Evolutionary conservation across 1,140 invertebrate species (phyloP).

Genomic region (Tetragnatha versicolor): DNA sequence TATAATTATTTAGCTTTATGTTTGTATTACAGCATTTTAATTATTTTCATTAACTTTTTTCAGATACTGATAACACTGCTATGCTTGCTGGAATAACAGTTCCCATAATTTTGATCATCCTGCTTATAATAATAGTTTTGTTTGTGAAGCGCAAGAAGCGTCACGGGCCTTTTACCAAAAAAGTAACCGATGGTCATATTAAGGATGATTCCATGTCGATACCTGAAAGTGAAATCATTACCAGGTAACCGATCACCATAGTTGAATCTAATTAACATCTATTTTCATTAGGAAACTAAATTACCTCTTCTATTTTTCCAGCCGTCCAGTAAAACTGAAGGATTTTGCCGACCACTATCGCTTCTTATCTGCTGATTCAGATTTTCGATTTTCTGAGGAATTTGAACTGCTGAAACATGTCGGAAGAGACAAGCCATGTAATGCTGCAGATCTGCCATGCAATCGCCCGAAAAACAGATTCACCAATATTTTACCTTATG

Average conservation of each 20-base stretch:
- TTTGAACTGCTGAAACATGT: slow-evolving; percentile 97
- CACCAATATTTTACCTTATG: slow-evolving; percentile 98
- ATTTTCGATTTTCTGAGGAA: slow-evolving; percentile 97
- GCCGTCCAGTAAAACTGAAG: slow-evolving; percentile 85
- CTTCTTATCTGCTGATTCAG: slow-evolving; percentile 95
- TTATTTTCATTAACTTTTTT: not conserved
- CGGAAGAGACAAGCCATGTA: slow-evolving; percentile 85
- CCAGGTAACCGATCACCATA: slow-evolving; percentile 19
- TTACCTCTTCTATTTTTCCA: slow-evolving; percentile 60
- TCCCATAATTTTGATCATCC: slow-evolving; percentile 71
- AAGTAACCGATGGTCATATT: slow-evolving; percentile 29
- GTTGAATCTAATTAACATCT: not conserved
- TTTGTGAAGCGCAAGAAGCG: slow-evolving; percentile 61
- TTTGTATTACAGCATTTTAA: not conserved
- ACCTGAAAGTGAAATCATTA: slow-evolving; percentile 57
- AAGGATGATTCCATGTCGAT: slow-evolving; percentile 59
- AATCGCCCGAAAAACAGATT: slow-evolving; percentile 98
- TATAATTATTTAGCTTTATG: not conserved
- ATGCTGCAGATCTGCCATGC: slow-evolving; percentile 91
- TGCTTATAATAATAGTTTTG: slow-evolving; percentile 68
- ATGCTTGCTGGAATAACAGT: slow-evolving; percentile 78
- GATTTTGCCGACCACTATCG: slow-evolving; percentile 94
- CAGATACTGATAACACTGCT: slow-evolving; percentile 83
- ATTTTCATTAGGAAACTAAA: not conserved
- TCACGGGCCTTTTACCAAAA: slow-evolving; percentile 63